Evolutionary conservation across 2,113 vertebrate species (phyloP), one percentile per base, ranked within the genome.

Genomic region (Antechinus stuartii): DNA sequence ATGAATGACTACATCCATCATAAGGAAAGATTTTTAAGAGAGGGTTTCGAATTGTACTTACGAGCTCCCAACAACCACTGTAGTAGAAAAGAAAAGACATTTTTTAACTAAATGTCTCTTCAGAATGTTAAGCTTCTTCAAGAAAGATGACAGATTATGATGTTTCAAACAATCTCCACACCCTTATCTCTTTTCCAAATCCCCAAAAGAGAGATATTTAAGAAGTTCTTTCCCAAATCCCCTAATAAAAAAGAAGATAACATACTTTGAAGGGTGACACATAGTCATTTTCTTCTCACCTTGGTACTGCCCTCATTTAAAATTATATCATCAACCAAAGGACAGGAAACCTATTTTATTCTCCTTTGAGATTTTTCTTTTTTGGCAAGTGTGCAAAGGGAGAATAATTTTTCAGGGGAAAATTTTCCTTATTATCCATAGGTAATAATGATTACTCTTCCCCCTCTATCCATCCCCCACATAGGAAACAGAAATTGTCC

Each of bases 331-430:
- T 92, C 23, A 42, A 3, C 50, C n/a, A 16, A 49, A 47, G 54
- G 91, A 8, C 42, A 47, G 46, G 19, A 49, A 47, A 23, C 49
- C 0, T 12, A 22, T 26, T 47, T 68, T 54, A 90, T 90, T 53
- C 42, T 56, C 94, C 23, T 94, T 35, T 56, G 91, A 90, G 56
- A 25, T 52, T 84, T 84, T 42, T 27, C 91, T 95, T 94, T 94
- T 27, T 50, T 52, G 0, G 11, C 23, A 24, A 6, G 24, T 84
- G 24, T 84, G 92, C 22, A 92, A 68, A 92, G 46, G n/a, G n/a
- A 11, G 68, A 76, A 55, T 90, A 52, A 55, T 35, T 91, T 92
- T 55, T 55, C 56, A 52, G 25, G 30, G 84, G 35, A 57, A 26
- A 56, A 30, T 47, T 91, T 54, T 89, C 53, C 91, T 89, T 89